Base-by-base conservation (phyloP, 1,140 invertebrate genomes). In the Propsilocerus akamusi region DNA sequence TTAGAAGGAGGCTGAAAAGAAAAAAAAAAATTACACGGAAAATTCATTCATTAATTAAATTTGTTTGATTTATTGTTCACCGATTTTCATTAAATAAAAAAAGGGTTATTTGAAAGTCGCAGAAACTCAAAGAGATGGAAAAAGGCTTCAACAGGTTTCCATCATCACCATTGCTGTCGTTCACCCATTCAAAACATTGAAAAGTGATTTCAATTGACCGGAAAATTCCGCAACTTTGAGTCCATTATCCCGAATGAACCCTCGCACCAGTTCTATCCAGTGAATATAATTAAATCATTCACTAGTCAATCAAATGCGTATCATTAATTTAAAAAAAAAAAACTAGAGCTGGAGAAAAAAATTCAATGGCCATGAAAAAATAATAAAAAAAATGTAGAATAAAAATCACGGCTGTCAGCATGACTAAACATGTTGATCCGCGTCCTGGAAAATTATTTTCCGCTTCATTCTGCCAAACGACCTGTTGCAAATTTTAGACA, bases 21-120 rank as follows among this genome's bases (percentile, higher is more conserved):
- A 30, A 30, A 30, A 30, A 6, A 30, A 6, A 30, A 30, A 41
- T 20, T 20, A 41, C 17, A 41, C 17, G n/a, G n/a, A n/a, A n/a
- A n/a, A n/a, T n/a, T n/a, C n/a, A 41, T 20, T 41, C 34, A 41
- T 41, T 41, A 41, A 41, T 41, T 41, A 41, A 41, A 41, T 41
- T 41, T 41, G 34, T 41, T 41, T 41, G 34, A 41, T 41, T 41
- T 41, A 41, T 41, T 41, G 34, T 20, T 20, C 34, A 41, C n/a
- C n/a, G n/a, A n/a, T n/a, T n/a, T n/a, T n/a, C n/a, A 20, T 41
- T 20, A 20, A 41, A 41, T 30, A 11, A n/a, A 41, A 37, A 37
- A 41, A 41, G 34, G 34, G 34, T 17, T 30, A 11, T n/a, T n/a
- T n/a, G n/a, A n/a, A n/a, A n/a, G n/a, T n/a, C n/a, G n/a, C n/a